Percentiles rank a stretch among this genome's conserved stretches.
Evolutionary conservation across 1,140 invertebrate genomes (phyloP).

Genomic region (Brachionus calyciflorus): DNA sequence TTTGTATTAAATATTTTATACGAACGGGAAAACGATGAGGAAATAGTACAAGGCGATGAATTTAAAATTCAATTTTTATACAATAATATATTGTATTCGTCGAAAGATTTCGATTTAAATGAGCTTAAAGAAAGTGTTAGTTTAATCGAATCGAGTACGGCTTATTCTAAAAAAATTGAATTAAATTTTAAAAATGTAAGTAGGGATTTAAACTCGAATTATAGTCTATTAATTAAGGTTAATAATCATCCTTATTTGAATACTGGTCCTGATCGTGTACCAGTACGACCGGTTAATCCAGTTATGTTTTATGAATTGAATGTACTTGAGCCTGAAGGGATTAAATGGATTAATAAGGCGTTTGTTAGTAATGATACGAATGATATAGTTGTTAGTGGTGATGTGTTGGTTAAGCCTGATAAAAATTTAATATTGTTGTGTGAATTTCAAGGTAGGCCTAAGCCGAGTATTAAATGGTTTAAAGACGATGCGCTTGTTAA

Average conservation of each 20-base stretch:
- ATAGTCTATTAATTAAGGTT: neutral
- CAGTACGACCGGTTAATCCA: neutral
- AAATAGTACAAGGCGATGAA: slow-evolving; percentile 42
- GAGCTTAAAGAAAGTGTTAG: neutral
- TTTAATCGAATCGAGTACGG: no score
- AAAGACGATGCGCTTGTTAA: neutral
- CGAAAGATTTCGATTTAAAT: neutral
- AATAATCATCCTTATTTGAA: slow-evolving; percentile 22
- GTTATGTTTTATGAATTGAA: neutral
- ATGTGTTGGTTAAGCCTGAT: slow-evolving; percentile 17
- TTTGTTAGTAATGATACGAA: slow-evolving; percentile 7
- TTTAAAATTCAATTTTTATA: slow-evolving; percentile 11
- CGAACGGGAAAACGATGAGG: slow-evolving; percentile 1
- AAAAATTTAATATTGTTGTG: slow-evolving; percentile 10
- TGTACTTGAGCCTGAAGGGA: slow-evolving; percentile 10
- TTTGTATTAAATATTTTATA: neutral
- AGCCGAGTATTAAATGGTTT: neutral
- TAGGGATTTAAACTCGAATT: neutral
- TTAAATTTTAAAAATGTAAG: neutral
- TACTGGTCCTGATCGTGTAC: neutral
- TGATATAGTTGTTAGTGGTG: neutral
- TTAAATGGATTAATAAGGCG: neutral
- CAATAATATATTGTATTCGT: slow-evolving; percentile 9
- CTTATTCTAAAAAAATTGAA: neutral
- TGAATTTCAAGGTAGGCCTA: slow-evolving; percentile 9